These are phyloP conservation scores for Paratilapia polleni DNA, from an alignment of 2,113 vertebrate species.

Conservation along the genomic window DNA sequence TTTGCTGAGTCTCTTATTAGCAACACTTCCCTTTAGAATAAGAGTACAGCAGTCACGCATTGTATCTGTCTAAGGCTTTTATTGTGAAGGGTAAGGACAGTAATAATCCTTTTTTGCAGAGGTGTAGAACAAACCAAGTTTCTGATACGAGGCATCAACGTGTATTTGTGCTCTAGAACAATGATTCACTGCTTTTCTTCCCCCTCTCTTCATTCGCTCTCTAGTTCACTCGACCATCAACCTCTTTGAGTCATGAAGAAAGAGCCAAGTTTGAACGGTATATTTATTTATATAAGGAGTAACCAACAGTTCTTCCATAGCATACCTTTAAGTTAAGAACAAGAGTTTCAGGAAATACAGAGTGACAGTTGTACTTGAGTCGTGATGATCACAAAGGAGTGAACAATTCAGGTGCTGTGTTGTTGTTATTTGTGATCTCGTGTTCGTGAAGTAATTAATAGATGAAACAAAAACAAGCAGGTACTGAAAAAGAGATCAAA, in stretches of 20 bases:
- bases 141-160: neutral
- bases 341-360: neutral
- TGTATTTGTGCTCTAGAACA: neutral
- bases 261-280: neutral
- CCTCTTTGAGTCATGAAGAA: neutral
- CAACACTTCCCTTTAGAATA: too few species aligned
- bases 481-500: too few species aligned
- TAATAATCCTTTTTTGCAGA: too few species aligned
- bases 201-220: neutral
- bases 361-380: neutral
- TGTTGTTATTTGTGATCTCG: neutral
- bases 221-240: neutral
- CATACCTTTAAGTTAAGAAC: accelerated
- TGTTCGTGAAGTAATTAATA: neutral
- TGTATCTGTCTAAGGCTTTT: too few species aligned
- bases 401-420: too few species aligned
- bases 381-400: neutral
- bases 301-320: neutral
- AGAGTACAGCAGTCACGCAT: too few species aligned
- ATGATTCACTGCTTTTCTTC: neutral
- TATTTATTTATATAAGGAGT: neutral
- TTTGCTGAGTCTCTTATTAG: too few species aligned
- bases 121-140: too few species aligned
- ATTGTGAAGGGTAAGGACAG: too few species aligned
- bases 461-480: neutral